A percentile compares a stretch with the other conserved stretches of the same genome.
These are phyloP conservation scores for Apis florea DNA, from an alignment of 1,140 invertebrate species.

Conservation along the genomic window DNA sequence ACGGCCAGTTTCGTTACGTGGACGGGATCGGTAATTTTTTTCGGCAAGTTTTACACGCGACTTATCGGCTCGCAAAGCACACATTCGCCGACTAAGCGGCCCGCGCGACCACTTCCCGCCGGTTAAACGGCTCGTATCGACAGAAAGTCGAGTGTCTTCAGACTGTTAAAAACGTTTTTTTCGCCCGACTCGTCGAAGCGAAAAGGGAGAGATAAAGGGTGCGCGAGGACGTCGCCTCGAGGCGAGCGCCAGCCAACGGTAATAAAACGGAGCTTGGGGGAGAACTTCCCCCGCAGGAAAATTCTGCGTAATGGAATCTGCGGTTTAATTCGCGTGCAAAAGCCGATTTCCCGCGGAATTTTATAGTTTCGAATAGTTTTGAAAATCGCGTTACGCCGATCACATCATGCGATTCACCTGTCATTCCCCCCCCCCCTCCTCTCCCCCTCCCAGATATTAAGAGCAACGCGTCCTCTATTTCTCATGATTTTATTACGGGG, in stretches of 20 bases:
- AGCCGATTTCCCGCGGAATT: neutral
- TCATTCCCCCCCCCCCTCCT: neutral
- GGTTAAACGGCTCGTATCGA: constrained; percentile 59
- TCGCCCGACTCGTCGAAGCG: constrained; percentile 39
- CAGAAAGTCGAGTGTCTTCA: constrained; percentile 56
- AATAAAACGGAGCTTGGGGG: constrained; percentile 13
- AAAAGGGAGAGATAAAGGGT: constrained; percentile 57
- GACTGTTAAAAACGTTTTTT: constrained; percentile 39
- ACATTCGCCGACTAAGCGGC: constrained; percentile 15
- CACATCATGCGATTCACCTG: neutral
- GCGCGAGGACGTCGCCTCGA: constrained; percentile 20
- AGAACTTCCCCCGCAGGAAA: neutral
- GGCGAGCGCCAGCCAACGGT: constrained; percentile 14
- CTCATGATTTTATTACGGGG: too few species aligned
- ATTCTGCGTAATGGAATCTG: constrained; percentile 29
- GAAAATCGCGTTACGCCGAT: constrained; percentile 3
- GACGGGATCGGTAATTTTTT: neutral
- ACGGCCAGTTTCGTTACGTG: neutral
- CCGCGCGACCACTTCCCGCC: constrained; percentile 2
- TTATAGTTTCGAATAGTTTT: neutral
- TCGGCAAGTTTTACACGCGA: constrained; percentile 3
- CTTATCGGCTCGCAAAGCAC: constrained; percentile 14
- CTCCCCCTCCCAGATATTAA: too few species aligned
- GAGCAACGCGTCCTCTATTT: too few species aligned
- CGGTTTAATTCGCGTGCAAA: constrained; percentile 15